Evolutionary conservation across 1,140 invertebrate genomes (phyloP).

Genomic region (Anoplolepis gracilipes): DNA sequence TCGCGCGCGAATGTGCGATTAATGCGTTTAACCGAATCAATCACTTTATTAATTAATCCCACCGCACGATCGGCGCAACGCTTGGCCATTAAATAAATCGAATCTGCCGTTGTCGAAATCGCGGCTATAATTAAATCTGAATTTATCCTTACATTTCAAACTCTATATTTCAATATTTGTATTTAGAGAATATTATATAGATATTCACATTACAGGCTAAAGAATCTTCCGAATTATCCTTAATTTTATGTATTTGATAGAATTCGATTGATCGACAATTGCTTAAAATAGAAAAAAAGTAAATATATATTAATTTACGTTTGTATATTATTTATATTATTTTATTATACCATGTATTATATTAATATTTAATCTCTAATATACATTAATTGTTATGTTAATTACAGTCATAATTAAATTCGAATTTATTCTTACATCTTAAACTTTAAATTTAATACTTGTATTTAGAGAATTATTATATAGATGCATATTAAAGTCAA

Average conservation of each 20-base stretch:
- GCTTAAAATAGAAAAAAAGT: neutral
- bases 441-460: constrained; percentile 5
- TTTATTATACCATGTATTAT: no score
- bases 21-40: constrained; percentile 55
- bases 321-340: no score
- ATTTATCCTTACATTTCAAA: neutral
- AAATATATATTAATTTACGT: neutral
- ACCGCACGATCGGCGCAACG: constrained; percentile 2
- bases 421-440: no score
- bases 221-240: neutral
- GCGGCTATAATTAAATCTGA: constrained; percentile 16
- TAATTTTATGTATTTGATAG: neutral
- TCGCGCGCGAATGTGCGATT: constrained; percentile 28
- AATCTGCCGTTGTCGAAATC: constrained; percentile 9
- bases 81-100: constrained; percentile 45
- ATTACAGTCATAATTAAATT: no score
- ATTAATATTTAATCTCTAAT: no score
- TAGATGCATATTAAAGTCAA: neutral
- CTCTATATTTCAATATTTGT: constrained; percentile 6
- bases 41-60: constrained; percentile 55
- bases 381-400: no score
- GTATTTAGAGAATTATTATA: neutral
- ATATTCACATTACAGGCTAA: neutral
- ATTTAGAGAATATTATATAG: constrained; percentile 5
- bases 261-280: neutral